Conservation (phyloP, 1,140 invertebrate species). For the Nylanderia fulva region DNA sequence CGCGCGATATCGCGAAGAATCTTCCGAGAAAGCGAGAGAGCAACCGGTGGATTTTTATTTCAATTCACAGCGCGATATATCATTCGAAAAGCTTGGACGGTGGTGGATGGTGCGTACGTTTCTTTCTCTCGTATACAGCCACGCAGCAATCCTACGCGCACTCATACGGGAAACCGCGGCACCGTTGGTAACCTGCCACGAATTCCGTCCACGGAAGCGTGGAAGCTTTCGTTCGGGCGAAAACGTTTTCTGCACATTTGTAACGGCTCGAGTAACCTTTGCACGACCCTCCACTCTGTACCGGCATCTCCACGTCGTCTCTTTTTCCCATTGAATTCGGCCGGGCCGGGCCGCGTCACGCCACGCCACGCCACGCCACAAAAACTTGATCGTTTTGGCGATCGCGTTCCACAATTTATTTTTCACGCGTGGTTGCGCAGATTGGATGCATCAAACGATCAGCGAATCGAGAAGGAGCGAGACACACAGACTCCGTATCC, state of each 20-base stretch:
- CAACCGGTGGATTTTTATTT: slow-evolving; percentile 85
- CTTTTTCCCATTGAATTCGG: slow-evolving; percentile 53
- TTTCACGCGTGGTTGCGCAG: slow-evolving; percentile 53
- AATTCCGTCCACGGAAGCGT: slow-evolving; percentile 62
- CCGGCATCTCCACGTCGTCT: slow-evolving; percentile 41
- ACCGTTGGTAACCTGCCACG: slow-evolving; percentile 61
- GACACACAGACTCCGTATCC: neutral
- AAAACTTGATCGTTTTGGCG: slow-evolving; percentile 52
- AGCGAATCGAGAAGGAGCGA: slow-evolving; percentile 21
- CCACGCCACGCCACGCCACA: no score
- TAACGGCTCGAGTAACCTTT: slow-evolving; percentile 77
- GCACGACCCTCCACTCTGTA: slow-evolving; percentile 24
- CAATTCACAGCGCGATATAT: slow-evolving; percentile 78
- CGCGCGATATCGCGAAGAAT: slow-evolving; percentile 71
- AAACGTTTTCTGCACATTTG: slow-evolving; percentile 76
- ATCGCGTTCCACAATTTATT: slow-evolving; percentile 68
- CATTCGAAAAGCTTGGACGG: slow-evolving; percentile 67
- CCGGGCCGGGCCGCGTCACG: neutral
- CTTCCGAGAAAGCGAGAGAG: slow-evolving; percentile 75
- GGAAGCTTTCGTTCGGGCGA: slow-evolving; percentile 62
- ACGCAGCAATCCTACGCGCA: slow-evolving; percentile 9
- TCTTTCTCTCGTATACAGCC: slow-evolving; percentile 9
- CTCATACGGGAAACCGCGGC: slow-evolving; percentile 25
- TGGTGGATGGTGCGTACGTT: neutral
- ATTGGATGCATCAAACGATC: slow-evolving; percentile 59